A percentile compares a stretch with the other conserved stretches of the same genome.
phyloP scores from a whole-genome alignment of 2,797 vertebrate genomes.

The Ammospiza maritima region DNA sequence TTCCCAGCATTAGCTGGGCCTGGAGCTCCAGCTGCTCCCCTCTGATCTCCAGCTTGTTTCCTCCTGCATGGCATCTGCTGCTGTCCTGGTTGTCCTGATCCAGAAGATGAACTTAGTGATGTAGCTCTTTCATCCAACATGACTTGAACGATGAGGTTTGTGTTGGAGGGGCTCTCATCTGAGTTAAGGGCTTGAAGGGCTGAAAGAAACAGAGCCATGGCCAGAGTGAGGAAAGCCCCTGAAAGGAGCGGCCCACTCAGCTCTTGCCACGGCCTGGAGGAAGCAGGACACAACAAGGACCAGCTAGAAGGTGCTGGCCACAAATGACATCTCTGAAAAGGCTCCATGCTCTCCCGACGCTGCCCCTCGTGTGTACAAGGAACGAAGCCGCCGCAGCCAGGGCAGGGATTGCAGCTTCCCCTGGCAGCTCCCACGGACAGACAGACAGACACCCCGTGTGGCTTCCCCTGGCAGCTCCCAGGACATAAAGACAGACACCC shows the following conservation, averaged over 20 bases:
- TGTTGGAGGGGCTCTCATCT: not conserved
- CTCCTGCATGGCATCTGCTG: too few relatives aligned
- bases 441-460: too few relatives aligned
- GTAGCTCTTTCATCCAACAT: not conserved
- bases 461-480: too few relatives aligned
- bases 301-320: not conserved
- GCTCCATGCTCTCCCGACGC: not conserved
- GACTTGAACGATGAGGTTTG: not conserved
- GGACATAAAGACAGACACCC: too few relatives aligned
- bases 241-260: not conserved
- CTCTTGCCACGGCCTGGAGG: not conserved
- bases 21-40: not conserved
- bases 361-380: accelerated
- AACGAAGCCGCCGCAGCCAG: accelerated
- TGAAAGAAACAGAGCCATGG: not conserved
- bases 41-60: not conserved
- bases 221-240: not conserved
- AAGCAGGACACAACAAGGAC: not conserved
- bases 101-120: not conserved
- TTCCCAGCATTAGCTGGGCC: not conserved
- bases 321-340: too few relatives aligned
- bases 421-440: too few relatives aligned
- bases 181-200: not conserved
- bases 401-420: not conserved
- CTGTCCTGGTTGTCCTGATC: not conserved